These are phyloP conservation scores for Pangasius mekongensis DNA, from an alignment of 2,797 vertebrate genomes.

Conservation along the genomic window DNA sequence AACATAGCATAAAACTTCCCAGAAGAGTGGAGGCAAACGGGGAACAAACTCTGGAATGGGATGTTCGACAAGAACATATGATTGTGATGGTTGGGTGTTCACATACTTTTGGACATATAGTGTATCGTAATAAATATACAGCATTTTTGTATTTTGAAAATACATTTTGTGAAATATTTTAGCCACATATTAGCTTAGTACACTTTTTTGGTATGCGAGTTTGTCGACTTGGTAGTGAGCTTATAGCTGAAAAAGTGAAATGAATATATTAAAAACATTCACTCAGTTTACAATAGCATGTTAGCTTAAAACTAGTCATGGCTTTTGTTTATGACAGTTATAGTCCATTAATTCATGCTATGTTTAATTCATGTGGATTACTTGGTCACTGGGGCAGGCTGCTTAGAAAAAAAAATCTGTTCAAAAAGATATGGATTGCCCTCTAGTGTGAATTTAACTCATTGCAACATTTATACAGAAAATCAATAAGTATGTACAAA, in stretches of 20 bases:
- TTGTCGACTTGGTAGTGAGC: background rate
- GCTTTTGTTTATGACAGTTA: background rate
- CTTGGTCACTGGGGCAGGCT: background rate
- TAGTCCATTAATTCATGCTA: background rate
- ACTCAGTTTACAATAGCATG: background rate
- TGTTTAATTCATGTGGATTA: background rate
- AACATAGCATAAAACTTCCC: background rate
- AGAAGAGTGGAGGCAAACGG: background rate
- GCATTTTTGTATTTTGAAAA: background rate
- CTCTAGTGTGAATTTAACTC: conserved; percentile 9
- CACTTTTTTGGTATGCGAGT: background rate
- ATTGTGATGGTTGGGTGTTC: background rate
- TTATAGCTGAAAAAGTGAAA: background rate
- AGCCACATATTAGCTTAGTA: background rate
- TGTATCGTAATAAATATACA: background rate
- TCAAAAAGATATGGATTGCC: background rate
- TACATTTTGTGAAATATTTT: background rate
- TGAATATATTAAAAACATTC: background rate
- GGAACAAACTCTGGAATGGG: background rate
- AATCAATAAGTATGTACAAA: background rate
- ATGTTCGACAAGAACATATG: background rate
- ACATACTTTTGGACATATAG: background rate
- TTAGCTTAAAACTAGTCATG: background rate
- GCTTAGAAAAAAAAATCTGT: background rate
- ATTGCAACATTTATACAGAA: conserved; percentile 11